Evolutionary conservation across 2,113 vertebrate genomes (phyloP).

Genomic region (Todiramphus chloris): DNA sequence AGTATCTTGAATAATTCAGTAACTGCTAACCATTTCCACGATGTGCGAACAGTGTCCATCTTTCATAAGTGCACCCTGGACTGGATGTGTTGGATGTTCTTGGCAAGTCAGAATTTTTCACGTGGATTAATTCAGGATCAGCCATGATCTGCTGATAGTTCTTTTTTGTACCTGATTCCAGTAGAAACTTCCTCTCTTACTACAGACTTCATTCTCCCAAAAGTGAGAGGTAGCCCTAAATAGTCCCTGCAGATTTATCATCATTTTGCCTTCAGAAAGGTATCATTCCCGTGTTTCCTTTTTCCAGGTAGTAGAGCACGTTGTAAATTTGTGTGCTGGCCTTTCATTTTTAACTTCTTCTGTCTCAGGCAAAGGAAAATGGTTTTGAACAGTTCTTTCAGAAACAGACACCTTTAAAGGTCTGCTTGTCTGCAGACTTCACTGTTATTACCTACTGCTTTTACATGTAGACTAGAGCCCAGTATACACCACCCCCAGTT

Average conservation of each 20-base stretch:
- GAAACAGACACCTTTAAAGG: background rate
- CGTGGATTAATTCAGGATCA: background rate
- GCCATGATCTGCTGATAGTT: background rate
- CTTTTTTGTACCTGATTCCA: background rate
- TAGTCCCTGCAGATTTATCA: background rate
- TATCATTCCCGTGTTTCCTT: background rate
- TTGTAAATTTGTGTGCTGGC: background rate
- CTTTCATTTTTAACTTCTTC: background rate
- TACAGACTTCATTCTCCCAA: background rate
- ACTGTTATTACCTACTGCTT: background rate
- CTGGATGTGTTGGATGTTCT: background rate
- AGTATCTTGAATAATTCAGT: background rate
- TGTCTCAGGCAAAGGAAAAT: background rate
- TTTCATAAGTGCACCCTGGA: background rate
- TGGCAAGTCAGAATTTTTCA: background rate
- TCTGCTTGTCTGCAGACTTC: background rate
- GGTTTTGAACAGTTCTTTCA: background rate
- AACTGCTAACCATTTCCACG: background rate
- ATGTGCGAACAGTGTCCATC: background rate
- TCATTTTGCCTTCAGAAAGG: background rate
- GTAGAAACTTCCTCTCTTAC: background rate
- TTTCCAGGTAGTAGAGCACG: fast-evolving
- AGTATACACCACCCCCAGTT: fast-evolving
- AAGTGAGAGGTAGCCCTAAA: background rate
- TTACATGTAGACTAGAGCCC: background rate